Evolutionary conservation across 2,113 vertebrate species (phyloP).

Genomic region (Pterophyllum scalare): DNA sequence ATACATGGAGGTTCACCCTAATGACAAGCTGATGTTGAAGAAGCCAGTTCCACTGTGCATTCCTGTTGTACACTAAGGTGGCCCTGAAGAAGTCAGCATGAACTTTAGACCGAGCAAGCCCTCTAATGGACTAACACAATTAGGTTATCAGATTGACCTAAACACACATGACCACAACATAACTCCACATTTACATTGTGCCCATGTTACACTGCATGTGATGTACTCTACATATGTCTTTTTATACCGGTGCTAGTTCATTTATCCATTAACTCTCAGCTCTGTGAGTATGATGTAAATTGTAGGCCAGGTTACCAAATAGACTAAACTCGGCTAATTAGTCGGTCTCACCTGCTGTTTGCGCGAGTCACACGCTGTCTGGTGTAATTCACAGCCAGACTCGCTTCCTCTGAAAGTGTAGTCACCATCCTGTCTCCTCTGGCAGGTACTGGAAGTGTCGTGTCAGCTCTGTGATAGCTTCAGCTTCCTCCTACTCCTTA

Average conservation of each 20-base stretch:
- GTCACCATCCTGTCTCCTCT: conserved; percentile 60
- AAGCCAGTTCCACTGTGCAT: not conserved
- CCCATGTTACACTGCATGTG: not conserved
- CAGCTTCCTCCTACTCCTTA: conserved; percentile 60
- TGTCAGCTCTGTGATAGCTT: conserved; percentile 54
- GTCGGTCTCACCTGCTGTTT: conserved; percentile 33
- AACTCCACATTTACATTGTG: not conserved
- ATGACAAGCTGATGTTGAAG: not conserved
- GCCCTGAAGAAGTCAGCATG: not conserved
- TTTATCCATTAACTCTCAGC: not conserved
- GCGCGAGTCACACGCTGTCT: conserved; percentile 40
- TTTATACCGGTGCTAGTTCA: not conserved
- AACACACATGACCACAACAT: conserved; percentile 21
- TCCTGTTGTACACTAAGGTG: not conserved
- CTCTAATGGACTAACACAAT: conserved; percentile 35
- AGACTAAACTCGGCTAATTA: conserved; percentile 13
- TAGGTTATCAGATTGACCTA: conserved; percentile 38
- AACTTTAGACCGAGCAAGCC: conserved; percentile 30
- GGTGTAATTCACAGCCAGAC: conserved; percentile 27
- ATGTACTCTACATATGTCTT: not conserved
- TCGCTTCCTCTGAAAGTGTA: conserved; percentile 44
- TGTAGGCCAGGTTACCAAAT: not conserved
- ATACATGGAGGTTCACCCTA: not conserved
- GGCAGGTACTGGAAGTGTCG: conserved; percentile 63
- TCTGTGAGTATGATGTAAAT: not conserved